Percentiles rank a stretch among this genome's conserved stretches.
Evolutionary conservation across 2,888 invertebrate species (phyloP).

Genomic region (Melangyna quadrimaculata): DNA sequence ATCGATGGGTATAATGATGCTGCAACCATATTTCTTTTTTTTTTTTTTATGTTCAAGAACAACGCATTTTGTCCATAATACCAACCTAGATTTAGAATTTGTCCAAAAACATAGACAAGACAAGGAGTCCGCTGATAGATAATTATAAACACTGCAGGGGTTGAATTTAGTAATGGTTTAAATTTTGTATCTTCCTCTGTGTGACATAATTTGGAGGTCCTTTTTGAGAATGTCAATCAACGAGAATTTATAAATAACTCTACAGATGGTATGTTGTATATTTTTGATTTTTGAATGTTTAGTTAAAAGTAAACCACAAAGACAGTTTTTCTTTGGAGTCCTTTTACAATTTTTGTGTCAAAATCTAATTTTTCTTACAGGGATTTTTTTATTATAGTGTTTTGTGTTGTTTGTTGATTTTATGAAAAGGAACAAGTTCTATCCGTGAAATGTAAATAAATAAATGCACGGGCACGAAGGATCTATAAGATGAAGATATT

Average conservation of each 20-base stretch:
- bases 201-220: conserved; percentile 48
- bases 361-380: background rate
- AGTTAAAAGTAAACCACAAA: background rate
- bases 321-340: conserved; percentile 8
- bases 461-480: conserved; percentile 13
- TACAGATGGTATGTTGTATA: background rate
- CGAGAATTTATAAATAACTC: background rate
- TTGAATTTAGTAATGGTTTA: conserved; percentile 32
- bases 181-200: conserved; percentile 1
- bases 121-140: conserved; percentile 51
- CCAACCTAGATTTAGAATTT: background rate
- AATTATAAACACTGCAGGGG: conserved; percentile 60
- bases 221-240: conserved; percentile 46
- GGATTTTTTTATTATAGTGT: background rate
- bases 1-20: background rate
- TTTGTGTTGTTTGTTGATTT: conserved; percentile 55
- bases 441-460: conserved; percentile 49
- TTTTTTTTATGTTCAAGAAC: background rate
- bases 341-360: background rate
- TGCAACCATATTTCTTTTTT: conserved; percentile 29
- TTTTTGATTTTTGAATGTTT: background rate
- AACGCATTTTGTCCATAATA: background rate
- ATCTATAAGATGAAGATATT: background rate
- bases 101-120: background rate
- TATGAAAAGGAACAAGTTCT: conserved; percentile 32